Conservation (phyloP, 2,797 vertebrate species). For the Lagodon rhomboides region DNA sequence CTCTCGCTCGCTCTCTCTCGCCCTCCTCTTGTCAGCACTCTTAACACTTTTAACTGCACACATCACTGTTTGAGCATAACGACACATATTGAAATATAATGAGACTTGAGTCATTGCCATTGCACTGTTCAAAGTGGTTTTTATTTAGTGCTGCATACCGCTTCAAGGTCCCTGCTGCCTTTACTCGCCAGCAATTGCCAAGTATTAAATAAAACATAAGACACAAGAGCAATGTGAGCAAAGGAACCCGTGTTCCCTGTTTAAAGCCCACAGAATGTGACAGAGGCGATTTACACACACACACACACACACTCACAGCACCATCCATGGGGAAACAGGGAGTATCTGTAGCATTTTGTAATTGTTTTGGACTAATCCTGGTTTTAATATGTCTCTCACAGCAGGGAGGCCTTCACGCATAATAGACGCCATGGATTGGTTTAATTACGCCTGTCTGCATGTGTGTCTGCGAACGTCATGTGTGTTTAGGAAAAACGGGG, state of each 20-base stretch:
- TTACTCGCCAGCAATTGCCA: slow-evolving; percentile 69
- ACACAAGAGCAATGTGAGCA: slow-evolving; percentile 70
- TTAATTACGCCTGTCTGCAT: slow-evolving; percentile 66
- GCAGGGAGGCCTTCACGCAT: slow-evolving; percentile 67
- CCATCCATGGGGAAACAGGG: slow-evolving; percentile 24
- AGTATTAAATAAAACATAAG: slow-evolving; percentile 75
- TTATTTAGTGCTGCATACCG: slow-evolving; percentile 69
- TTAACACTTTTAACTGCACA: slow-evolving; percentile 64
- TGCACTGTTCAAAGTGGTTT: slow-evolving; percentile 70
- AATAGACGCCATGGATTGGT: slow-evolving; percentile 74
- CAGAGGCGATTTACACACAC: slow-evolving; percentile 36
- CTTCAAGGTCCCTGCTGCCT: slow-evolving; percentile 72
- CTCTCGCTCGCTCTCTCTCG: slow-evolving; percentile 5
- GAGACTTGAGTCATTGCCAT: slow-evolving; percentile 70
- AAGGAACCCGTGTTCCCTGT: slow-evolving; percentile 53
- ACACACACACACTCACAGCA: background rate
- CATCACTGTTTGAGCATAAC: slow-evolving; percentile 61
- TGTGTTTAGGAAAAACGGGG: slow-evolving; percentile 37
- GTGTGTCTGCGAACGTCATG: slow-evolving; percentile 35
- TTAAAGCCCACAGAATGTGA: slow-evolving; percentile 57
- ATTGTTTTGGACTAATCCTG: slow-evolving; percentile 77
- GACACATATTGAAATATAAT: slow-evolving; percentile 62
- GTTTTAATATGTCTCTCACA: slow-evolving; percentile 78
- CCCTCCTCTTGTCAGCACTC: slow-evolving; percentile 47
- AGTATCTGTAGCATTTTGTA: slow-evolving; percentile 65